Percentiles rank a stretch among this genome's conserved stretches.
phyloP scores from a whole-genome alignment of 2,113 vertebrate species.

The Sus scrofa region T2T-Sscrofa CM000822.6:83058501-83059000 shows the following conservation, averaged over 20 bases:
- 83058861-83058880: not conserved
- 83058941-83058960: not conserved
- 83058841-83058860: not conserved
- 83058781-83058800: fast-evolving
- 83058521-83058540: not conserved
- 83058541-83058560: not conserved
- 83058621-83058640: fast-evolving
- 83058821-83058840: not conserved
- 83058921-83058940: not conserved
- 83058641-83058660: not conserved
- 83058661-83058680: fast-evolving
- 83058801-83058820: not conserved
- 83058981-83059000: not conserved
- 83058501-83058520: not conserved
- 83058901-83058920: not conserved
- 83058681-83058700: fast-evolving
- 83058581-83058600: not conserved
- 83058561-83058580: not conserved
- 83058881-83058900: not conserved
- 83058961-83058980: not conserved
- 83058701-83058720: not conserved
- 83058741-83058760: not conserved
- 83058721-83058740: not conserved
- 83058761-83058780: no score
- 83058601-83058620: not conserved